Evolutionary conservation across 2,797 vertebrate species (phyloP).

Genomic region (Protonibea diacanthus): DNA sequence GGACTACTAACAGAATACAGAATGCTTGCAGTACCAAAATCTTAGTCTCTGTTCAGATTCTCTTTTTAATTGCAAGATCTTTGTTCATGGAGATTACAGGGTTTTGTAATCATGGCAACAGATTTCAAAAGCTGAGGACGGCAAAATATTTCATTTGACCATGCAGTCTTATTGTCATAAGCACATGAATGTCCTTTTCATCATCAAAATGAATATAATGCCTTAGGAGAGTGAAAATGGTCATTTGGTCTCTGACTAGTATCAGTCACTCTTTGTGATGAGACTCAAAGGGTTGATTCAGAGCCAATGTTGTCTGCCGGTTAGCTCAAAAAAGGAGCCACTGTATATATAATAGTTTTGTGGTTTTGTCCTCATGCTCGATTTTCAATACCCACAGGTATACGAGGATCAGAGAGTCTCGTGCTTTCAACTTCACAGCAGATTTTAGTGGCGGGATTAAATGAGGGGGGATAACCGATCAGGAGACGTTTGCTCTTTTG

Average conservation of each 20-base stretch:
- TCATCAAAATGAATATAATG: constrained; percentile 14
- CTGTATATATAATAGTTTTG: constrained; percentile 24
- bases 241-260: constrained; percentile 16
- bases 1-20: no score
- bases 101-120: not conserved
- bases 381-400: constrained; percentile 28
- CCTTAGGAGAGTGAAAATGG: constrained; percentile 19
- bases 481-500: constrained; percentile 15
- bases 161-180: not conserved
- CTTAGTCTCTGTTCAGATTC: no score
- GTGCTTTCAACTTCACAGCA: constrained; percentile 21
- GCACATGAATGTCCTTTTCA: constrained; percentile 1
- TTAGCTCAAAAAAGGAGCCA: constrained; percentile 11
- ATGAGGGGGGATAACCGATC: constrained; percentile 32
- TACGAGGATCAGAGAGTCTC: constrained; percentile 31
- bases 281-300: constrained; percentile 41
- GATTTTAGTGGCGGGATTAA: constrained; percentile 6
- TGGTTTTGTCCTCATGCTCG: not conserved
- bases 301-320: not conserved
- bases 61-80: no score
- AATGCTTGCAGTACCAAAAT: no score
- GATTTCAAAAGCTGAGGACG: constrained; percentile 5
- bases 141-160: no score
- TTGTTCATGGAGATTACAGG: no score
- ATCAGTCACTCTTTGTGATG: constrained; percentile 22